These are phyloP conservation scores for Channallabes apus DNA, from an alignment of 2,797 vertebrate genomes.

Conservation along the genomic window DNA sequence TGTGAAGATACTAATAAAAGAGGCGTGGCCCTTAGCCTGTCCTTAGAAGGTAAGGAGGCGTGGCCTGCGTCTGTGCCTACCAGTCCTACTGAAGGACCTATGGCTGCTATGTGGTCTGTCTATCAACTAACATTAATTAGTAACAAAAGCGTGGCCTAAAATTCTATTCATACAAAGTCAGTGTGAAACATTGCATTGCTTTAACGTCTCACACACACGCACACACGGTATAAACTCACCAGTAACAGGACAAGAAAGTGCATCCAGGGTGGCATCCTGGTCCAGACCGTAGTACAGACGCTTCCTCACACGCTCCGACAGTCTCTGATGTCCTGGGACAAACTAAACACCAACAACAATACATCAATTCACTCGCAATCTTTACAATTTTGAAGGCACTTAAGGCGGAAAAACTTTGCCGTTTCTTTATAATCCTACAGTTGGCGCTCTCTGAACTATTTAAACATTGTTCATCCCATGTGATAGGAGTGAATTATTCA, in stretches of 20 bases:
- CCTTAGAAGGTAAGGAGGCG: neutral
- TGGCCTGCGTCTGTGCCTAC: neutral
- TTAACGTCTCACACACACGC: neutral
- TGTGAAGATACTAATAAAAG: neutral
- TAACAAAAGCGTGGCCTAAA: neutral
- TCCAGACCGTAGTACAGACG: slow-evolving; percentile 94
- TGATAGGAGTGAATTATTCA: no score
- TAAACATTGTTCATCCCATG: no score
- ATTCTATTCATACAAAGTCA: no score
- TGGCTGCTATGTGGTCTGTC: neutral
- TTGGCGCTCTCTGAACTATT: no score
- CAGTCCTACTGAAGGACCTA: neutral
- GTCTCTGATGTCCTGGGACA: slow-evolving; percentile 85
- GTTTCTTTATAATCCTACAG: no score
- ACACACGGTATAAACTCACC: slow-evolving; percentile 67
- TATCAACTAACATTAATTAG: neutral
- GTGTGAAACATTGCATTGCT: neutral
- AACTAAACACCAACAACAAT: slow-evolving; percentile 37
- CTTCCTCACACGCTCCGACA: slow-evolving; percentile 87
- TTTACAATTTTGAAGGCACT: no score
- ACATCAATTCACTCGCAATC: no score
- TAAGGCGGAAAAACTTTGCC: no score
- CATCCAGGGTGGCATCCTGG: slow-evolving; percentile 83
- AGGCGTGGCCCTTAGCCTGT: neutral
- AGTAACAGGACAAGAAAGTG: slow-evolving; percentile 92